These are phyloP conservation scores for Drosophila pseudotakahashii DNA, from an alignment of 2,888 invertebrate species.

Conservation along the genomic window DNA sequence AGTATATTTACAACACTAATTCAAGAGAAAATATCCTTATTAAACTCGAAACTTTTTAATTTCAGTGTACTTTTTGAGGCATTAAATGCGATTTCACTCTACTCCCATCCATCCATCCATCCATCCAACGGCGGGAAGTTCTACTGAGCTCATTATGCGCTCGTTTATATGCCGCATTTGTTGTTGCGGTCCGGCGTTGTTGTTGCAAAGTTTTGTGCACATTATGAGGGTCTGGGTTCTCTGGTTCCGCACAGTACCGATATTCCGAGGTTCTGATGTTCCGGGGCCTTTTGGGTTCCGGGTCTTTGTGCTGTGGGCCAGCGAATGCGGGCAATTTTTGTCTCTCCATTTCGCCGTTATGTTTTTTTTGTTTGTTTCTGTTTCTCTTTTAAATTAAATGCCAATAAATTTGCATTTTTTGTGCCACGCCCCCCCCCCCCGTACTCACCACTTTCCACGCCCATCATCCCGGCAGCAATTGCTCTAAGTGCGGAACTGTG, in stretches of 20 bases:
- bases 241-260: slow-evolving; percentile 19
- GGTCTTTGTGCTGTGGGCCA: slow-evolving; percentile 25
- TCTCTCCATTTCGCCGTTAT: not conserved
- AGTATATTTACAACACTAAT: too few species aligned
- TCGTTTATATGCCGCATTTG: slow-evolving; percentile 80
- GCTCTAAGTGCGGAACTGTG: slow-evolving; percentile 32
- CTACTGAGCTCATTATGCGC: slow-evolving; percentile 77
- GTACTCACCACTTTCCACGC: not conserved
- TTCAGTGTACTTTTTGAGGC: slow-evolving; percentile 63
- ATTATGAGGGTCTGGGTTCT: slow-evolving; percentile 65
- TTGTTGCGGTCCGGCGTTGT: slow-evolving; percentile 63
- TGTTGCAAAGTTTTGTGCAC: slow-evolving; percentile 54
- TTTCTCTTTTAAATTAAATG: slow-evolving; percentile 73
- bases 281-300: slow-evolving; percentile 33
- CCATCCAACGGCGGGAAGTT: slow-evolving; percentile 64
- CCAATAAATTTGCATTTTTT: slow-evolving; percentile 75
- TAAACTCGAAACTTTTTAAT: not conserved
- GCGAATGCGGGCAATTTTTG: slow-evolving; percentile 61
- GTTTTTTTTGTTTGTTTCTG: slow-evolving; percentile 33
- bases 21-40: too few species aligned
- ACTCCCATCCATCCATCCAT: slow-evolving; percentile 40
- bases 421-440: slow-evolving; percentile 1
- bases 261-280: slow-evolving; percentile 22
- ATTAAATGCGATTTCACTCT: slow-evolving; percentile 71
- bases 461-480: slow-evolving; percentile 24